Base-by-base conservation (phyloP, 2,113 vertebrate species). In the Vimba vimba region DNA sequence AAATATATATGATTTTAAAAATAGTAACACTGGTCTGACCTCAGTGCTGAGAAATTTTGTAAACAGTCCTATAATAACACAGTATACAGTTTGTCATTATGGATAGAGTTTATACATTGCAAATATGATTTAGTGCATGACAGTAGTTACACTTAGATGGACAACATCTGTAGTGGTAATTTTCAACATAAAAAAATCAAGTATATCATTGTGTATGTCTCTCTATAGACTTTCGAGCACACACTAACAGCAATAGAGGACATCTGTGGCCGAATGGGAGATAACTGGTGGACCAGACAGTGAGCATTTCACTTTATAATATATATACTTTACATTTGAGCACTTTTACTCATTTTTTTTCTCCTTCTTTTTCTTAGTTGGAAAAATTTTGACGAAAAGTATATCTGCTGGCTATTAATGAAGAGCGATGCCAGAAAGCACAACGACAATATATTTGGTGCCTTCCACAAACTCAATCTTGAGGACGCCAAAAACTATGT, bases 241-340 rank as follows among this genome's bases (percentile, higher is more conserved):
- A 95, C 96, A 89, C 96, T 99, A 74, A 96, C 97, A 13, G 98
- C 97, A 85, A 96, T 99, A 60, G 98, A 99, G 92, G 98, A 99
- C 62, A 96, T 99, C 82, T 98, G 96, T 4, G 98, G 98, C 90
- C 97, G 97, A 92, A 98, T 98, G 60, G 98, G 98, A 91, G 96
- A 99, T 71, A 97, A 99, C 90, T 98, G 93, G 96, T 97, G 92
- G 97, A 97, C 91, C 98, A 98, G 98, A 99, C 94, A 89, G 97
- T 95, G 4, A 21, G 87, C 57, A 82, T 50, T 52, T 30, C 11
- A 68, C 45, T 55, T 12, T 76, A 33, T 2, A 12, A 4, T 4
- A 9, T 62, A 17, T 27, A 47, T 9, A 45, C 7, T 62, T 25
- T 9, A 8, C 6, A 27, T n/a, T 60, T n/a, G 11, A 36, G 13